phyloP scores from a whole-genome alignment of 2,888 invertebrate species.

The Hemaris fuciformis region DNA sequence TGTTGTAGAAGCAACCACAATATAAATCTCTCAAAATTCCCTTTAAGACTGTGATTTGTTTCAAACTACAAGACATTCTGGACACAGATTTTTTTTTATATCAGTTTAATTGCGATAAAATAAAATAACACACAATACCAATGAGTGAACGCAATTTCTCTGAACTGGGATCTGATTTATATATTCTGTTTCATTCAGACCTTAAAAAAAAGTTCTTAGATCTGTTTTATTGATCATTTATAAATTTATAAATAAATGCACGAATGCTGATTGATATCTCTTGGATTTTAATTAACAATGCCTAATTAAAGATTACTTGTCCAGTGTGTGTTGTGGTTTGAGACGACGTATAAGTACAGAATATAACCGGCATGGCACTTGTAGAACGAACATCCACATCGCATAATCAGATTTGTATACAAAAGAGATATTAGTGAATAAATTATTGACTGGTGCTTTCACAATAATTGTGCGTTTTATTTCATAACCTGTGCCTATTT shows the following conservation, averaged over 20 bases:
- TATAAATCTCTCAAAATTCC: neutral
- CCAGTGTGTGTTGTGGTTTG: neutral
- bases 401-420: slow-evolving; percentile 26
- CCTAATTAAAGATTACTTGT: neutral
- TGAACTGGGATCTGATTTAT: too few relatives aligned
- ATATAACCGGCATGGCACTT: neutral
- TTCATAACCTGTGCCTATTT: slow-evolving; percentile 27
- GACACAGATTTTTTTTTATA: neutral
- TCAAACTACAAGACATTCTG: neutral
- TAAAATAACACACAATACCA: too few relatives aligned
- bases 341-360: neutral
- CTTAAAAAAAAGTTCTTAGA: too few relatives aligned
- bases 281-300: neutral
- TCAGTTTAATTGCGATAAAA: neutral
- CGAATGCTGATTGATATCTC: neutral
- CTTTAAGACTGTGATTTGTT: neutral
- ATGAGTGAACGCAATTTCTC: too few relatives aligned
- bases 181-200: neutral
- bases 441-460: slow-evolving; percentile 82
- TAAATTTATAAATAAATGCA: neutral
- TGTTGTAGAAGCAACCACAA: slow-evolving; percentile 27
- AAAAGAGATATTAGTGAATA: slow-evolving; percentile 77
- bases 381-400: slow-evolving; percentile 9
- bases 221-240: too few relatives aligned
- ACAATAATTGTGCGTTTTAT: slow-evolving; percentile 75